Evolutionary conservation across 1,140 invertebrate species (phyloP).

Genomic region (Lepidurus packardi): DNA sequence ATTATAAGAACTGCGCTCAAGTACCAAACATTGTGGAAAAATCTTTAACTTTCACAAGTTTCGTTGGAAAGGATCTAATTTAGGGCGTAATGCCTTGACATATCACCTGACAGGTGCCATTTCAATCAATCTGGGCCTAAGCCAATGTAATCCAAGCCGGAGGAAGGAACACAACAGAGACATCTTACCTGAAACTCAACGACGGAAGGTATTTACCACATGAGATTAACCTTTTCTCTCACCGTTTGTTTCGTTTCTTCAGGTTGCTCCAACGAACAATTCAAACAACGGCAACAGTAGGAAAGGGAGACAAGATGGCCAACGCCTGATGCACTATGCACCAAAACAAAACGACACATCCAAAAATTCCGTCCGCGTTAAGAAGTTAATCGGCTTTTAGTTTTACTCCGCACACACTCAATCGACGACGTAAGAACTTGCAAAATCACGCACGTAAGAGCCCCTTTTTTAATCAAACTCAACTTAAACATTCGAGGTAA

Average conservation of each 20-base stretch:
- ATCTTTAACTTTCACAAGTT: not conserved
- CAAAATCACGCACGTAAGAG: too few relatives aligned
- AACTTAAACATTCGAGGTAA: too few relatives aligned
- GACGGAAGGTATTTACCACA: not conserved
- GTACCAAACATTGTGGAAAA: too few relatives aligned
- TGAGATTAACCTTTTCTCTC: not conserved
- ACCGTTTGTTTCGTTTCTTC: not conserved
- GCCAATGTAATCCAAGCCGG: too few relatives aligned
- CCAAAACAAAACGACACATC: slow-evolving; percentile 8
- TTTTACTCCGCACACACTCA: not conserved
- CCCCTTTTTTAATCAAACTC: too few relatives aligned
- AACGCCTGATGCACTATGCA: not conserved
- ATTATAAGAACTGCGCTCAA: too few relatives aligned
- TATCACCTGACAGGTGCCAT: not conserved
- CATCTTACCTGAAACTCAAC: not conserved
- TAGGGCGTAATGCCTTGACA: not conserved
- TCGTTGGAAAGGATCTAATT: not conserved
- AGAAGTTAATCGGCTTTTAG: not conserved
- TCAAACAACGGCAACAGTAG: not conserved
- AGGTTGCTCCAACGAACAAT: not conserved
- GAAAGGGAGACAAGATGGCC: not conserved
- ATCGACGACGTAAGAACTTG: too few relatives aligned
- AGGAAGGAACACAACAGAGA: not conserved
- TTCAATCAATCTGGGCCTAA: not conserved
- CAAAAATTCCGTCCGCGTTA: not conserved